Conservation (phyloP, 2,113 vertebrate genomes). For the Oreochromis aureus region DNA sequence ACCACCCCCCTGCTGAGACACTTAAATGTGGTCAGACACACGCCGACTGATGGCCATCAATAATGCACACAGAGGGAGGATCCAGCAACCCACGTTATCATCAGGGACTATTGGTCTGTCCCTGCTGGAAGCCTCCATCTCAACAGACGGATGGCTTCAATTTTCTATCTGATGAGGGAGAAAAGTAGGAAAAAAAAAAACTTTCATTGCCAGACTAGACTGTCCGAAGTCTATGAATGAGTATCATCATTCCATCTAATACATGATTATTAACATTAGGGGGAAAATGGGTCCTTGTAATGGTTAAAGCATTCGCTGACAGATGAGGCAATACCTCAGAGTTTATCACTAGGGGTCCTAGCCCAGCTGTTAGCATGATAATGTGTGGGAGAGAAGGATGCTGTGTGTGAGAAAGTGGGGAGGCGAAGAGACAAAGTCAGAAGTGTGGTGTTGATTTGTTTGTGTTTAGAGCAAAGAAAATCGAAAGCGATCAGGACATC, state of each 20-base stretch:
- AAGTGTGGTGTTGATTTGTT: background rate
- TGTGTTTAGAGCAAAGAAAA: background rate
- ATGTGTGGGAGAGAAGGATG: background rate
- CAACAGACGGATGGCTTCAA: constrained; percentile 57
- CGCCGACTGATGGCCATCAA: constrained; percentile 65
- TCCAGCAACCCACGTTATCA: constrained; percentile 33
- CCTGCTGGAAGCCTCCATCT: constrained; percentile 28
- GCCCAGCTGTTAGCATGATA: constrained; percentile 33
- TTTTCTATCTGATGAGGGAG: constrained; percentile 29
- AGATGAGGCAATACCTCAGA: constrained; percentile 48
- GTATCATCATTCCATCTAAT: constrained; percentile 30
- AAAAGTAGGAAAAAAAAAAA: background rate
- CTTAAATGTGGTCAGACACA: constrained; percentile 67
- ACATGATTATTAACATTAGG: constrained; percentile 46
- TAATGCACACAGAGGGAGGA: constrained; percentile 63
- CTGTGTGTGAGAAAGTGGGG: background rate
- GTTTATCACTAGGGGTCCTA: constrained; percentile 29
- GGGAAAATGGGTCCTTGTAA: constrained; percentile 28
- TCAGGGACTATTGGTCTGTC: constrained; percentile 37
- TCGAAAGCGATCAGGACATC: background rate
- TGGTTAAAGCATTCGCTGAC: constrained; percentile 20
- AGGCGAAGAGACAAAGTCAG: background rate
- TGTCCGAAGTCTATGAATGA: constrained; percentile 2
- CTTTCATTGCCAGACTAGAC: background rate
- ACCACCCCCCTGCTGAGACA: constrained; percentile 49